Percentiles rank a stretch among this genome's conserved stretches.
phyloP scores from a whole-genome alignment of 2,797 vertebrate species.

The Sebastes trivittatus region DNA sequence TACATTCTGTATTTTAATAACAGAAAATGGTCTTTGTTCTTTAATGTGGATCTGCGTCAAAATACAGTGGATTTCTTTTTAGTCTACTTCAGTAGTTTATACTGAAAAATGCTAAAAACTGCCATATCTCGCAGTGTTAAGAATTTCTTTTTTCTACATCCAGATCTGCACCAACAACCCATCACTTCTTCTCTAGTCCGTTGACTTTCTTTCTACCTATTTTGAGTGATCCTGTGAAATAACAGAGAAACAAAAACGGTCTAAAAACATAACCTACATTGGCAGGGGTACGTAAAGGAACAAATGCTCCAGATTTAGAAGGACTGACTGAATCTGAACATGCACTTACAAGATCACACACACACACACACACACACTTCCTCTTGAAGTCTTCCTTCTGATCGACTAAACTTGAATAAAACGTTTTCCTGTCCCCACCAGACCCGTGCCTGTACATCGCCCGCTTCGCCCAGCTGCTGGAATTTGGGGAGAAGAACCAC shows the following conservation, averaged over 20 bases:
- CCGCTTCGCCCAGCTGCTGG: constrained; percentile 94
- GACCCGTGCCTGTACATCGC: constrained; percentile 97
- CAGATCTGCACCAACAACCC: not conserved
- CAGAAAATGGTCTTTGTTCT: too few relatives aligned
- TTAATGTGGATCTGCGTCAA: not conserved
- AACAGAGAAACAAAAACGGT: not conserved
- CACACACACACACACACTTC: too few relatives aligned
- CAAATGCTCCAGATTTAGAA: not conserved
- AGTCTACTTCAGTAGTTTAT: too few relatives aligned
- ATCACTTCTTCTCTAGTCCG: too few relatives aligned
- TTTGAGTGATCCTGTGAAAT: not conserved
- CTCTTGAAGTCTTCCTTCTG: not conserved
- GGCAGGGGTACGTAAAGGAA: not conserved
- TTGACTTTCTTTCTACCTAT: not conserved
- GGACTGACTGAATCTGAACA: not conserved
- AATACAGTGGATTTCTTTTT: not conserved
- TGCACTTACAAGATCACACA: not conserved
- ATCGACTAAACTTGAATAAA: not conserved
- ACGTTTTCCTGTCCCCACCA: constrained; percentile 42
- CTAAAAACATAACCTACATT: not conserved
- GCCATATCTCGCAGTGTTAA: too few relatives aligned
- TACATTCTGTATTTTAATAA: not conserved
- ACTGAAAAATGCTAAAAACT: too few relatives aligned
- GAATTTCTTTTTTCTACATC: not conserved
- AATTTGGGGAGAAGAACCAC: constrained; percentile 96